These are phyloP conservation scores for Gymnosoma rotundatum DNA, from an alignment of 2,888 invertebrate genomes.

Conservation along the genomic window DNA sequence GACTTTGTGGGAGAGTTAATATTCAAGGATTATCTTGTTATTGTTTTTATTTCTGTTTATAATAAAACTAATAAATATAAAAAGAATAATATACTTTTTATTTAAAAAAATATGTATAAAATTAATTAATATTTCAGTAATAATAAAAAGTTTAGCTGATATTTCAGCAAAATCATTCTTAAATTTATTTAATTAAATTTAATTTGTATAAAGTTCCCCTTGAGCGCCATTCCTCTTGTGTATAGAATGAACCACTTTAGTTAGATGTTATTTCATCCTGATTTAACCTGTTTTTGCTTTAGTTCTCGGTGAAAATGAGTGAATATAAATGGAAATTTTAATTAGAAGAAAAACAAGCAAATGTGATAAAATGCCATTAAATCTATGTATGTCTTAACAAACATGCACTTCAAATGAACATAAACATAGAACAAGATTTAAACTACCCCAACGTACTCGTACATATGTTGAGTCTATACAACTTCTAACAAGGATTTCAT, in stretches of 20 bases:
- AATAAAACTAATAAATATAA: too few species aligned
- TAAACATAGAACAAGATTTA: slow-evolving; percentile 10
- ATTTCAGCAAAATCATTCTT: too few species aligned
- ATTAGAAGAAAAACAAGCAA: slow-evolving; percentile 10
- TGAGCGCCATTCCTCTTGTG: too few species aligned
- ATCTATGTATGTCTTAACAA: slow-evolving; percentile 8
- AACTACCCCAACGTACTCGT: not conserved
- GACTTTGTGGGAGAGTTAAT: too few species aligned
- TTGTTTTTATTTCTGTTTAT: too few species aligned
- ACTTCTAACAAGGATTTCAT: slow-evolving; percentile 42
- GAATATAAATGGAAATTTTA: slow-evolving; percentile 29
- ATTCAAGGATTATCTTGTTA: too few species aligned
- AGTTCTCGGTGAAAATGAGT: not conserved
- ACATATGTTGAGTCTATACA: slow-evolving; percentile 6
- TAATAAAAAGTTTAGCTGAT: too few species aligned
- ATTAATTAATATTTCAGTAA: too few species aligned
- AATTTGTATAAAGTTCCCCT: too few species aligned
- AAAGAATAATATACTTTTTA: too few species aligned
- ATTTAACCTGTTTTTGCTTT: not conserved
- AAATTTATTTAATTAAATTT: too few species aligned
- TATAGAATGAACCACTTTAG: not conserved
- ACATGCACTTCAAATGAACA: not conserved
- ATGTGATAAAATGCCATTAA: slow-evolving; percentile 37
- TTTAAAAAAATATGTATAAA: too few species aligned
- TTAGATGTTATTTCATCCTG: not conserved